Conservation (phyloP, 2,888 invertebrate species). For the Lycia hirtaria region DNA sequence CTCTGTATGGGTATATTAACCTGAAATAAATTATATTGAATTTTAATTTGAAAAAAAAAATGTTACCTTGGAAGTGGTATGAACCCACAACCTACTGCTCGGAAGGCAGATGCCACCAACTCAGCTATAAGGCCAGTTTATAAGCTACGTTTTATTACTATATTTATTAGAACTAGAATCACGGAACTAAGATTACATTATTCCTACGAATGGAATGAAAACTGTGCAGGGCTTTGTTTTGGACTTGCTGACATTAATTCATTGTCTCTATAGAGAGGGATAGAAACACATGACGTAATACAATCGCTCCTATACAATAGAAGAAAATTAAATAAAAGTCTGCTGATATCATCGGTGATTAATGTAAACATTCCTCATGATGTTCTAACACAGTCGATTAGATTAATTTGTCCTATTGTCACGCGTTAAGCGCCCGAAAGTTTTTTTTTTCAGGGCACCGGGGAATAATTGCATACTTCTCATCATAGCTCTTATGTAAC, state of each 20-base stretch:
- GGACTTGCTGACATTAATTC: neutral
- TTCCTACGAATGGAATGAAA: neutral
- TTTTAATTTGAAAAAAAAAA: no score
- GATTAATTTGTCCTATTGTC: conserved; percentile 37
- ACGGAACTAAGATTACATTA: no score
- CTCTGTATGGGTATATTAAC: no score
- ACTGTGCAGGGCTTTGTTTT: neutral
- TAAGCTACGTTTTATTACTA: no score
- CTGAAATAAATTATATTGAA: no score
- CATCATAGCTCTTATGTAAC: conserved; percentile 53
- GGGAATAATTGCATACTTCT: conserved; percentile 48
- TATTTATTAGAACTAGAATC: no score
- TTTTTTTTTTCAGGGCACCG: conserved; percentile 49
- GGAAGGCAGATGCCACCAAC: no score
- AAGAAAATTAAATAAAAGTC: conserved; percentile 29
- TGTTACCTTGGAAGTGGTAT: no score
- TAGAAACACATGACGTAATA: conserved; percentile 26
- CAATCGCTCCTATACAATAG: conserved; percentile 34
- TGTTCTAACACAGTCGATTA: conserved; percentile 35
- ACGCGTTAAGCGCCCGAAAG: conserved; percentile 46
- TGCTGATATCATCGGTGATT: conserved; percentile 25
- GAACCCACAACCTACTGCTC: no score
- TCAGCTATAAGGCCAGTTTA: no score
- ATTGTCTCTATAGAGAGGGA: neutral
- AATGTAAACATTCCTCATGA: conserved; percentile 33